These are phyloP conservation scores for Micromussa lordhowensis DNA, from an alignment of 92 coral and sea anemone genomes.

Conservation along the genomic window DNA sequence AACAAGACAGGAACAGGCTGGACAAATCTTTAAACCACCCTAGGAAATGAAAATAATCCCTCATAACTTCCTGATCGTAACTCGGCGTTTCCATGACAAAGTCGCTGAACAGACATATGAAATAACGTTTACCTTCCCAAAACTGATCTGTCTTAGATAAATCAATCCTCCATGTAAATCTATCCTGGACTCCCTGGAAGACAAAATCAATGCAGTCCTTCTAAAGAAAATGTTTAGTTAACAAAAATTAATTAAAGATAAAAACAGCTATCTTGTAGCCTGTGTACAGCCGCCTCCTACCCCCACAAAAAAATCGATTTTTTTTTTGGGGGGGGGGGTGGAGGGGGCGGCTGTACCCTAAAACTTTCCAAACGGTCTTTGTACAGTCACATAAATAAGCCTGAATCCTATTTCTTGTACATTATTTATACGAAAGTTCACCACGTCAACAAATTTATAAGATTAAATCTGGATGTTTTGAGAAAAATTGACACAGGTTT, in stretches of 20 bases:
- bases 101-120: neutral
- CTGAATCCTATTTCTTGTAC: too few species aligned
- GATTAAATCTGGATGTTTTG: neutral
- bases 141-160: conserved; percentile 90
- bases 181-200: conserved; percentile 39
- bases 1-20: conserved; percentile 81
- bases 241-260: too few species aligned
- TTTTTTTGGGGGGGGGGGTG: too few species aligned
- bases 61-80: neutral
- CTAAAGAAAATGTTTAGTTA: neutral
- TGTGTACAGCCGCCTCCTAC: too few species aligned
- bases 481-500: neutral
- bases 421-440: too few species aligned
- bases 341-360: too few species aligned
- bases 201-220: neutral
- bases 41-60: conserved; percentile 4
- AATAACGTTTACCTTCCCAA: conserved; percentile 80
- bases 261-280: too few species aligned
- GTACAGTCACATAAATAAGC: neutral
- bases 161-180: conserved; percentile 94
- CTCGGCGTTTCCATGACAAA: neutral
- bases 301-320: too few species aligned
- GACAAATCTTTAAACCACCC: conserved; percentile 98
- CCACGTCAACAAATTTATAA: neutral
- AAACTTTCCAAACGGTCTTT: neutral